Base-by-base conservation (phyloP, 2,797 vertebrate species). In the Enteromius anoplus region DNA sequence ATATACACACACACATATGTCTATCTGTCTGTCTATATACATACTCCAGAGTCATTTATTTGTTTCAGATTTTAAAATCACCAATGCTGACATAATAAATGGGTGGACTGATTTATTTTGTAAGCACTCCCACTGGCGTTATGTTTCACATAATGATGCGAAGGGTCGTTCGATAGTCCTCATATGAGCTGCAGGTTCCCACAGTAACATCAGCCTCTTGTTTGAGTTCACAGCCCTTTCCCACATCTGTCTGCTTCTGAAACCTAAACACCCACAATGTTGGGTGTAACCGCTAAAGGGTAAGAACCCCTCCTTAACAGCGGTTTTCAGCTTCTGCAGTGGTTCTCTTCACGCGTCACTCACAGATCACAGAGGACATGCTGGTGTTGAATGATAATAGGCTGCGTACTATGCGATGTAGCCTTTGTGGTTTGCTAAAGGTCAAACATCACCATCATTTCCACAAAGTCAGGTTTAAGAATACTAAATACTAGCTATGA, bases 271-370 rank as follows among this genome's bases (percentile, higher is more conserved):
- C 60, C 29, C 70, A 72, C 64, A 78, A 53, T 42, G 23, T 53
- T 64, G 70, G 85, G 58, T 58, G 75, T 75, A 75, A 62, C 62
- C 9, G 8, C 65, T 60, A 5, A 60, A 47, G 40, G 21, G 15
- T 70, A n/a, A 62, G 40, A 69, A 49, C 73, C 65, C 65, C 65
- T 47, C 81, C 73, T 34, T 70, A n/a, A 32, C 62, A 53, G 71
- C 2, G 71, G 45, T 82, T 49, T 68, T 51, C 2, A 26, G 19
- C 60, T 40, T 75, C 5, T 21, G 17, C 78, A 9, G 51, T 29
- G 23, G 15, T 29, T 32, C 21, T 49, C n/a, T 12, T 32, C 34
- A 45, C 9, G 7, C 34, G 49, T 45, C 78, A 80, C 49, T 69
- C 78, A 42, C n/a, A 55, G n/a, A 19, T 42, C 21, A 34, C 37